These are phyloP conservation scores for Galbula dea DNA, from an alignment of 2,113 vertebrate genomes.

Conservation along the genomic window DNA sequence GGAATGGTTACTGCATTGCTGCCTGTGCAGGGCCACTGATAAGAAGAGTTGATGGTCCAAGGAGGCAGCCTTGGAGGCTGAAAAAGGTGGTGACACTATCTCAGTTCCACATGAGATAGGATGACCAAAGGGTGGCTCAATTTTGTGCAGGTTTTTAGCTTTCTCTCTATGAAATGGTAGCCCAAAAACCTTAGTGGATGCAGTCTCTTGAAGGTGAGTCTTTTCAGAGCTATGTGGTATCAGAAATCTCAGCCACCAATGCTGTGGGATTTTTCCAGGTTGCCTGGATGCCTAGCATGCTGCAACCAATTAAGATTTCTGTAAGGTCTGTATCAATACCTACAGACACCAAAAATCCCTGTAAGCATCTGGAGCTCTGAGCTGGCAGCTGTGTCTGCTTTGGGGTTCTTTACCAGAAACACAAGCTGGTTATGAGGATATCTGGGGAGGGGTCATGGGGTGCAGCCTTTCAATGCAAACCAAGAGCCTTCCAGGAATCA, in stretches of 20 bases:
- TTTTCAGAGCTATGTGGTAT: background rate
- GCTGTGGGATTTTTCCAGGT: background rate
- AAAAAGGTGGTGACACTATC: background rate
- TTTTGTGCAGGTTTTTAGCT: background rate
- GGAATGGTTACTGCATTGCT: rapidly evolving
- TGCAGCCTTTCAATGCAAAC: background rate
- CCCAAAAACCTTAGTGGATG: background rate
- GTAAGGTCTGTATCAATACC: rapidly evolving
- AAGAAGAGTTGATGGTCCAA: background rate
- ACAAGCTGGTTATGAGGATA: rapidly evolving
- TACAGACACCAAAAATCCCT: background rate
- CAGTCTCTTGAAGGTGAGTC: too few species aligned
- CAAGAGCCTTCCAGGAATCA: background rate
- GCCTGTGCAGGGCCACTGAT: background rate
- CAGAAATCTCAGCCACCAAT: background rate
- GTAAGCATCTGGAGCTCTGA: background rate
- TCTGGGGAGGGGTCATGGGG: background rate
- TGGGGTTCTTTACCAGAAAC: background rate
- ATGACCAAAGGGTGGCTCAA: too few species aligned
- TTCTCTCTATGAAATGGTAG: background rate
- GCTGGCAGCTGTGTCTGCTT: background rate
- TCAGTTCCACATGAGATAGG: rapidly evolving
- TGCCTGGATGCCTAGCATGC: background rate
- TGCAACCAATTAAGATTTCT: background rate
- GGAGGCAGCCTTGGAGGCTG: background rate